Evolutionary conservation across 2,113 vertebrate species (phyloP).

Genomic region (Muntiacus muntjak): DNA sequence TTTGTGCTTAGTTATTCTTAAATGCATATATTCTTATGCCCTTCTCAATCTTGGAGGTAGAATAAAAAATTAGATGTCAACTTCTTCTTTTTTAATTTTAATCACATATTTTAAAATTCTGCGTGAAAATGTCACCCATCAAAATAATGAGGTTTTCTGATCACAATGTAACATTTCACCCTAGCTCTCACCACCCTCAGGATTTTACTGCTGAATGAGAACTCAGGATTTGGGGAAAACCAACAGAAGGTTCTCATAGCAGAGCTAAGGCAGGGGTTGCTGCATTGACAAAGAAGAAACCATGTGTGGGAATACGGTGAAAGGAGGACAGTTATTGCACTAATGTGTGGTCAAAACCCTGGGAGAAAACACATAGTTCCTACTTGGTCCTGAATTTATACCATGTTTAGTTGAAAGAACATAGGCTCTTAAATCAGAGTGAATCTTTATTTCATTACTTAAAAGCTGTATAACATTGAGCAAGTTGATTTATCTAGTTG

Average conservation of each 20-base stretch:
- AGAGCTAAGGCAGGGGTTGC: neutral
- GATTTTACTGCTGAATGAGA: neutral
- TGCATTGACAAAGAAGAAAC: neutral
- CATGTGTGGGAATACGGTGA: neutral
- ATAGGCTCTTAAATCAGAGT: neutral
- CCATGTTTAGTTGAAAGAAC: neutral
- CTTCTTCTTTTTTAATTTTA: neutral
- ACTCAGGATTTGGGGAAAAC: neutral
- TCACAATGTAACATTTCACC: neutral
- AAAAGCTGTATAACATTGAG: neutral
- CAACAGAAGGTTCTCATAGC: neutral
- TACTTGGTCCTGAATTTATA: neutral
- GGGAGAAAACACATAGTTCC: neutral
- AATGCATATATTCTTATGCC: neutral
- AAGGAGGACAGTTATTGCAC: neutral
- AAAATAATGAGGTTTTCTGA: slow-evolving; percentile 18
- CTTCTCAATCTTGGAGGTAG: neutral
- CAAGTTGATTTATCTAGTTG: neutral
- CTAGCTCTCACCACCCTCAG: neutral
- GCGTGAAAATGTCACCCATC: neutral
- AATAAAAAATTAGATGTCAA: neutral
- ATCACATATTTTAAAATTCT: neutral
- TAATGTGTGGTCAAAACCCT: neutral
- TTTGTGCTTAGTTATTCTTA: slow-evolving; percentile 22
- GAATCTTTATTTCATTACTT: neutral